phyloP scores from a whole-genome alignment of 2,797 vertebrate genomes.

The Spatula clypeata region DNA sequence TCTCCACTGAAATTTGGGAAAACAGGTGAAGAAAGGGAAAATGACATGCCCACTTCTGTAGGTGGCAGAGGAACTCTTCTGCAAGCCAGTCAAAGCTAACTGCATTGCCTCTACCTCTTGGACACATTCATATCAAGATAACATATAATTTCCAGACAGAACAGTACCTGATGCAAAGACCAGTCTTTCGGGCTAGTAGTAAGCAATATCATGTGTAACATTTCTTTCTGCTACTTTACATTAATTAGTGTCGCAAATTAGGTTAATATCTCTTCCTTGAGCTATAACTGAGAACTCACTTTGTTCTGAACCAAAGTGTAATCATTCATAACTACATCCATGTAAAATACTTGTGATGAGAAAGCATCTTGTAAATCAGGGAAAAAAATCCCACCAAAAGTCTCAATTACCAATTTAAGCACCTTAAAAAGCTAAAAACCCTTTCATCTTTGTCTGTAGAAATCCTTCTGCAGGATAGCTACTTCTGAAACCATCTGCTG shows the following conservation, averaged over 20 bases:
- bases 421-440: background rate
- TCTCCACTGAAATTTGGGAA: background rate
- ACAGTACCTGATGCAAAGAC: background rate
- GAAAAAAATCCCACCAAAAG: background rate
- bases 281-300: background rate
- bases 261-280: background rate
- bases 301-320: background rate
- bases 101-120: background rate
- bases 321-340: background rate
- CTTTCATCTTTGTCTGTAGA: background rate
- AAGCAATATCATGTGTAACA: background rate
- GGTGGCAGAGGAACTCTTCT: background rate
- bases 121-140: background rate
- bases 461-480: background rate
- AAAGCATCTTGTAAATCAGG: background rate
- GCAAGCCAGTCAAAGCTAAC: background rate
- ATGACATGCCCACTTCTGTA: background rate
- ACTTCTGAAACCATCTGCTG: background rate
- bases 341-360: background rate
- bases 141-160: background rate
- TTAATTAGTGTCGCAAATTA: background rate
- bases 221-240: background rate
- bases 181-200: background rate
- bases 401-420: background rate
- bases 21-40: background rate